Evolutionary conservation across 2,888 invertebrate species (phyloP).

Genomic region (Cyclophora punctaria): DNA sequence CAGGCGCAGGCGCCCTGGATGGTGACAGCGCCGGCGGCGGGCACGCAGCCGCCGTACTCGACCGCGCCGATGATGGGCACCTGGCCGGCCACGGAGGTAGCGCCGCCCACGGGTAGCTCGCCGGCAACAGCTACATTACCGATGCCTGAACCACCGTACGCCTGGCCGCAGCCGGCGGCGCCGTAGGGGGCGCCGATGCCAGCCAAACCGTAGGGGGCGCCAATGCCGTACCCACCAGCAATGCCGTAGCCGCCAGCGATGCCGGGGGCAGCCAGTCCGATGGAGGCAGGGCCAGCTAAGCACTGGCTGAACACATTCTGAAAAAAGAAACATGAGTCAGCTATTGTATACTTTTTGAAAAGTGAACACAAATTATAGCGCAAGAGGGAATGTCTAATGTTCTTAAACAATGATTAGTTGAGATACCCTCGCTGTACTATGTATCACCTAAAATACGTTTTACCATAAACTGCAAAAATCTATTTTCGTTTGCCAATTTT

Average conservation of each 20-base stretch:
- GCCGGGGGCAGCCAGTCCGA: conserved; percentile 1
- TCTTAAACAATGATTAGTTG: too few species aligned
- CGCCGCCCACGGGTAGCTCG: conserved; percentile 34
- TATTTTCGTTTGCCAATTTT: too few species aligned
- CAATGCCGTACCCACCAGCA: conserved; percentile 3
- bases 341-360: too few species aligned
- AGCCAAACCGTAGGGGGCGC: conserved; percentile 16
- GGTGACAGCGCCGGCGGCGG: conserved; percentile 36
- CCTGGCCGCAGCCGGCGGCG: conserved; percentile 8
- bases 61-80: conserved; percentile 40
- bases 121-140: conserved; percentile 33
- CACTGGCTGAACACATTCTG: conserved; percentile 7
- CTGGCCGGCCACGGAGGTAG: conserved; percentile 30
- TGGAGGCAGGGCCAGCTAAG: conserved; percentile 7
- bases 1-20: conserved; percentile 34
- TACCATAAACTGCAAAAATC: too few species aligned
- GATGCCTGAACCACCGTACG: conserved; percentile 26
- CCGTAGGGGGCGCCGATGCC: conserved; percentile 5
- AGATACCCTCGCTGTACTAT: too few species aligned
- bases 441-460: too few species aligned
- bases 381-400: too few species aligned
- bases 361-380: too few species aligned
- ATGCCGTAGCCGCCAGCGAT: background rate
- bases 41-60: conserved; percentile 33
- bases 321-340: background rate